Evolutionary conservation across 2,797 vertebrate species (phyloP).

Genomic region (Melanogrammus aeglefinus): DNA sequence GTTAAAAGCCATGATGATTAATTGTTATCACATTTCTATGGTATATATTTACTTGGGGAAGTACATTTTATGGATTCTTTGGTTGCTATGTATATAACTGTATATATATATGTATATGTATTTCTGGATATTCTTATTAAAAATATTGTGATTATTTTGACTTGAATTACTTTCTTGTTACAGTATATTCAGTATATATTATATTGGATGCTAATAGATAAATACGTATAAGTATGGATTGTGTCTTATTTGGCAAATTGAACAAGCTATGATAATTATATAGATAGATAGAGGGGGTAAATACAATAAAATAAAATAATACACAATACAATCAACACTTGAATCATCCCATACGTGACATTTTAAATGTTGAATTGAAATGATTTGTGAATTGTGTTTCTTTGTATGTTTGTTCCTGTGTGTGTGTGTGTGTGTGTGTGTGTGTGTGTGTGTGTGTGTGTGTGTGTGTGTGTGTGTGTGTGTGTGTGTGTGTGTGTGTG

Average conservation of each 20-base stretch:
- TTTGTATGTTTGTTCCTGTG: not conserved
- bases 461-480: constrained; percentile 3
- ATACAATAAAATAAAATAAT: not conserved
- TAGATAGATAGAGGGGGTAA: too few relatives aligned
- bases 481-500: not conserved
- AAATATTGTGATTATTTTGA: not conserved
- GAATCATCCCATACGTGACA: not conserved
- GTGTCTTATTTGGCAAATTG: too few relatives aligned
- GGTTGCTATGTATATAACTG: not conserved
- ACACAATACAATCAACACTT: not conserved
- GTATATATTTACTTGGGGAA: not conserved
- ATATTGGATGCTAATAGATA: not conserved
- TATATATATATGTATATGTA: not conserved
- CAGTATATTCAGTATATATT: not conserved
- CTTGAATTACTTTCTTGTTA: not conserved
- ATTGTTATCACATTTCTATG: not conserved
- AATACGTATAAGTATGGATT: not conserved
- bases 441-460: constrained; percentile 2
- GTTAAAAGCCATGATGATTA: not conserved
- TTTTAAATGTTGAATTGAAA: not conserved
- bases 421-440: constrained; percentile 8
- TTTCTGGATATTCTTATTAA: too few relatives aligned
- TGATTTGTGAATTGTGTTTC: not conserved
- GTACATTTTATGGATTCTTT: not conserved
- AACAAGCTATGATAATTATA: too few relatives aligned